Conservation (phyloP, 2,113 vertebrate species). For the Anas platyrhynchos region DNA sequence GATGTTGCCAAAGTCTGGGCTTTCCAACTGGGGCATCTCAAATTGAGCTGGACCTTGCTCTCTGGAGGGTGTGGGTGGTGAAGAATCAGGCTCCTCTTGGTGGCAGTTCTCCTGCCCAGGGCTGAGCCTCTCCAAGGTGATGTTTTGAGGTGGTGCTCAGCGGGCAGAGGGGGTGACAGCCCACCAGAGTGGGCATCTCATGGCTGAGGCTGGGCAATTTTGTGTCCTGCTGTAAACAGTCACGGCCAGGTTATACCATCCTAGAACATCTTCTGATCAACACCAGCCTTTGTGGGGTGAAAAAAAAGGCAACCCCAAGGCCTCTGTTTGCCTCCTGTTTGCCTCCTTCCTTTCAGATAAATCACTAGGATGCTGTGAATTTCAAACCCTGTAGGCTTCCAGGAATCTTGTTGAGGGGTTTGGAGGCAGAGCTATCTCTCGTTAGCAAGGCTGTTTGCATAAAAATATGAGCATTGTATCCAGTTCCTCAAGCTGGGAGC, state of each 20-base stretch:
- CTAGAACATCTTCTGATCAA: background rate
- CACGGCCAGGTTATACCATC: background rate
- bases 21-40: background rate
- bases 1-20: background rate
- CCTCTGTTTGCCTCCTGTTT: background rate
- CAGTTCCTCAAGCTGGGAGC: background rate
- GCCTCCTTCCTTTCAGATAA: background rate
- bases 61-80: background rate
- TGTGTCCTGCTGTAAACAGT: background rate
- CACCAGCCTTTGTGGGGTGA: accelerated
- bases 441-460: background rate
- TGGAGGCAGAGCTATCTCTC: background rate
- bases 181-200: background rate
- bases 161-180: background rate
- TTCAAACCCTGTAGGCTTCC: background rate
- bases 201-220: background rate
- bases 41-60: background rate
- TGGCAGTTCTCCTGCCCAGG: background rate
- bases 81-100: accelerated
- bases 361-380: background rate
- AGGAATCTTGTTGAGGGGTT: background rate
- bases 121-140: background rate
- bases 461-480: background rate
- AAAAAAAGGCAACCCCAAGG: background rate
- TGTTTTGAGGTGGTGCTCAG: background rate